Evolutionary conservation across 2,888 invertebrate genomes (phyloP).

Genomic region (Idaea dimidiata): DNA sequence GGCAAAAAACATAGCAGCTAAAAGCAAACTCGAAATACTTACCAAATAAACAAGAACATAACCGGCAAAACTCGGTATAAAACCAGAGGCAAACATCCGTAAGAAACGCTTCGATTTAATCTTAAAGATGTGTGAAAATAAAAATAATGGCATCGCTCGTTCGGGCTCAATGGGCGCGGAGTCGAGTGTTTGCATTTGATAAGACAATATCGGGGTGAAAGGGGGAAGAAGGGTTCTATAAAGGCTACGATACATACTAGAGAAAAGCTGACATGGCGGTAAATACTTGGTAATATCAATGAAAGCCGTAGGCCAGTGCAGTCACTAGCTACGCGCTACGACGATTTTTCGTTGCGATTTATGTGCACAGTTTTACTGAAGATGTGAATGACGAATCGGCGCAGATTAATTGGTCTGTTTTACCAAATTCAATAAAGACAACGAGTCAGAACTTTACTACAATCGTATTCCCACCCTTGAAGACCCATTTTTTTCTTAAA

Average conservation of each 20-base stretch:
- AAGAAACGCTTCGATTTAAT: slow-evolving; percentile 50
- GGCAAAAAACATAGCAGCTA: background rate
- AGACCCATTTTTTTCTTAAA: no score
- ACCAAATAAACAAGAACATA: background rate
- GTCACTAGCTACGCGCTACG: no score
- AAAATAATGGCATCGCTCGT: slow-evolving; percentile 64
- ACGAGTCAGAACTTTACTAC: no score
- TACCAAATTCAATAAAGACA: no score
- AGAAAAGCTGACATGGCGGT: slow-evolving; percentile 16
- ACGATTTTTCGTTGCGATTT: no score
- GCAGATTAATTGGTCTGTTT: no score
- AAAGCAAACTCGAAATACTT: background rate
- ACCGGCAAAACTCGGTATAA: slow-evolving; percentile 27
- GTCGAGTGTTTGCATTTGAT: slow-evolving; percentile 76
- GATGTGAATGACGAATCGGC: no score
- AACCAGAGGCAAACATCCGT: slow-evolving; percentile 37
- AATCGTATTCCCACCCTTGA: no score
- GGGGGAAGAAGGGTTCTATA: slow-evolving; percentile 29
- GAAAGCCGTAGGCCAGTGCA: background rate
- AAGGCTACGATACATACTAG: slow-evolving; percentile 7
- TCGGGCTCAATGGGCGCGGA: slow-evolving; percentile 69
- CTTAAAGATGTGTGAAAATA: slow-evolving; percentile 61
- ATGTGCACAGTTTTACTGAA: no score
- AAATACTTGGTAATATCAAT: background rate
- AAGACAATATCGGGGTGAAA: slow-evolving; percentile 41